Base-by-base conservation (phyloP, 2,888 invertebrate species). In the Agapetus fuscipes region DNA sequence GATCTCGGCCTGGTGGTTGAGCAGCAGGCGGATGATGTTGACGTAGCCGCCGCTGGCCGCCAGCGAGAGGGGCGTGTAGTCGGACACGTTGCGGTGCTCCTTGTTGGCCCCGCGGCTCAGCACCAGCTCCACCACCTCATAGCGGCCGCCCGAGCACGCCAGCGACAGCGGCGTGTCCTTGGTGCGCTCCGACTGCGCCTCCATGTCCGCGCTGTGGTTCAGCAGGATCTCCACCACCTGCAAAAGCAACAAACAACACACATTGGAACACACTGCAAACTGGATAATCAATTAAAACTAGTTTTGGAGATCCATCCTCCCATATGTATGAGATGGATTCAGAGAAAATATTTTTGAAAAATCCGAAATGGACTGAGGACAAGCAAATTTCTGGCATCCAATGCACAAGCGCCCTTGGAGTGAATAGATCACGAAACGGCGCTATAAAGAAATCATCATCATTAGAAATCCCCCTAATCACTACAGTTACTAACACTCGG, bases 31-130 rank as follows among this genome's bases (percentile, higher is more conserved):
- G 54, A 98, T 97, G 56, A 98, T 97, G 61, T 97, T 96, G 37
- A 96, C 95, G 63, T 96, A 97, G 14, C 97, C 97, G 24, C 96
- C 97, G 20, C 94, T 95, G 10, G 97, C 97, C 13, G 98, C 98
- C 48, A 98, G 73, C 58, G 95, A 95, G n/a, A 98, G 73, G 2
- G 98, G 98, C 7, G 98, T 98, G 60, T 98, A 98, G 66, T 98
- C 98, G 15, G 95, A 96, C 11, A 97, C 96, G 65, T 98, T 98
- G 38, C 97, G 81, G 64, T 98, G 97, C 59, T 93, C 91, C 65
- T 96, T 97, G 67, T 97, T 96, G 35, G 96, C 94, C 49, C 86
- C 85, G 46, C 89, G 79, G 49, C 77, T 80, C 37, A 97, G 72
- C 45, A 97, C 71, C 35, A 95, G 66, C 56, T 96, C 96, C 2